A percentile compares a stretch with the other conserved stretches of the same genome.
phyloP scores from a whole-genome alignment of 2,888 invertebrate genomes.

The Drosophila stalkeri region DNA sequence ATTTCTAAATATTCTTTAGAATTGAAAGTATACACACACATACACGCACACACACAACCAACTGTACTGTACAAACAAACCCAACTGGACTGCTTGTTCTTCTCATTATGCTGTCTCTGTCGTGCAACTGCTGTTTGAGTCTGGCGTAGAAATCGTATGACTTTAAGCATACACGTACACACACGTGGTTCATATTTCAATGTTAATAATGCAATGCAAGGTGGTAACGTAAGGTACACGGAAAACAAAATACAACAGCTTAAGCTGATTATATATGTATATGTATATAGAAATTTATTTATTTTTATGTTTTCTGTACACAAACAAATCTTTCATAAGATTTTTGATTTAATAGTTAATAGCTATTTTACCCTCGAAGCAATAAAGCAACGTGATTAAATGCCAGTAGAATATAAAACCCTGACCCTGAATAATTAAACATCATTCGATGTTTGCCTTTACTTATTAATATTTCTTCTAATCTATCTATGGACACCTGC shows the following conservation, averaged over 20 bases:
- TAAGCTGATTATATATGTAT: conserved; percentile 10
- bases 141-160: conserved; percentile 71
- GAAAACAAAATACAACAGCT: not conserved
- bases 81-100: conserved; percentile 40
- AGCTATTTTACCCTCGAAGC: not conserved
- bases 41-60: not conserved
- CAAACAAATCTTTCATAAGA: conserved; percentile 2
- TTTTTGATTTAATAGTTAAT: conserved; percentile 5
- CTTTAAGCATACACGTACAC: conserved; percentile 49
- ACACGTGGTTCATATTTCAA: conserved; percentile 8
- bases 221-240: conserved; percentile 15
- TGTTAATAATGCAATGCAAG: conserved; percentile 13
- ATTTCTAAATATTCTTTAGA: conserved; percentile 27
- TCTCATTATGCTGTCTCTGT: conserved; percentile 25
- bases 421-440: conserved; percentile 60
- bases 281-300: not conserved
- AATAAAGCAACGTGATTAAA: conserved; percentile 13
- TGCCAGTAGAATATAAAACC: conserved; percentile 25
- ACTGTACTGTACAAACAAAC: conserved; percentile 21
- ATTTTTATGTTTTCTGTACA: not conserved
- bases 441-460: conserved; percentile 26
- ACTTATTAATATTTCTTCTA: conserved; percentile 34
- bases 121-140: conserved; percentile 13
- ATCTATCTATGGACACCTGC: conserved; percentile 46
- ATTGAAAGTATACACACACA: conserved; percentile 18